These are phyloP conservation scores for Heliconius himera DNA, from an alignment of 1,140 invertebrate species.

Conservation along the genomic window DNA sequence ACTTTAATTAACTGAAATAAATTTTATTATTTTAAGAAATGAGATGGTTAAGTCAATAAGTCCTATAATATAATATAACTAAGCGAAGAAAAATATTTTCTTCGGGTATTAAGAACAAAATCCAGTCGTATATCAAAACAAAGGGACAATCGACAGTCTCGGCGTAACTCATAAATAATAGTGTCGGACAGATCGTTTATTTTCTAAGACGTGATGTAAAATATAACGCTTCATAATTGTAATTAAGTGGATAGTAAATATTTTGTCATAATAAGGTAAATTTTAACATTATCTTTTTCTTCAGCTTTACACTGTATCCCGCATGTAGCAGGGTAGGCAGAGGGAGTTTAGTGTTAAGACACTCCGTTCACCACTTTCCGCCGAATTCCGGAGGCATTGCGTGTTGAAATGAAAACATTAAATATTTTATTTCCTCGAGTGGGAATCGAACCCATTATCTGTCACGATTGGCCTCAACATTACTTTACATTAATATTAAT, in stretches of 20 bases:
- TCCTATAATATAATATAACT: neutral
- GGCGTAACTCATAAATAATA: neutral
- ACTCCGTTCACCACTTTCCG: too few relatives aligned
- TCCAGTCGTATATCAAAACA: neutral
- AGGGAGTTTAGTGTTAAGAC: too few relatives aligned
- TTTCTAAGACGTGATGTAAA: neutral
- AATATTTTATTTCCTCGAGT: too few relatives aligned
- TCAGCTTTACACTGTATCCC: too few relatives aligned
- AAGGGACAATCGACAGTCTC: neutral
- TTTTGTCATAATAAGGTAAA: neutral
- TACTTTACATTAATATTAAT: neutral
- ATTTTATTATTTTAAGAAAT: neutral
- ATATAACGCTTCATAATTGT: neutral
- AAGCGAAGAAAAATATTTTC: constrained; percentile 4
- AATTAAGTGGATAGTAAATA: neutral
- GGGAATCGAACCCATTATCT: too few relatives aligned
- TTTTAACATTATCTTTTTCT: neutral
- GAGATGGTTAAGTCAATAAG: neutral
- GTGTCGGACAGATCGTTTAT: neutral
- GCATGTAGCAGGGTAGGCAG: too few relatives aligned
- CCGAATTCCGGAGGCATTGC: too few relatives aligned
- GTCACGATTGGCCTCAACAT: too few relatives aligned
- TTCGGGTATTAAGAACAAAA: neutral
- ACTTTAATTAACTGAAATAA: neutral
- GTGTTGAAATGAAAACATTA: too few relatives aligned